Conservation (phyloP, 1,140 invertebrate species). For the Arion vulgaris region DNA sequence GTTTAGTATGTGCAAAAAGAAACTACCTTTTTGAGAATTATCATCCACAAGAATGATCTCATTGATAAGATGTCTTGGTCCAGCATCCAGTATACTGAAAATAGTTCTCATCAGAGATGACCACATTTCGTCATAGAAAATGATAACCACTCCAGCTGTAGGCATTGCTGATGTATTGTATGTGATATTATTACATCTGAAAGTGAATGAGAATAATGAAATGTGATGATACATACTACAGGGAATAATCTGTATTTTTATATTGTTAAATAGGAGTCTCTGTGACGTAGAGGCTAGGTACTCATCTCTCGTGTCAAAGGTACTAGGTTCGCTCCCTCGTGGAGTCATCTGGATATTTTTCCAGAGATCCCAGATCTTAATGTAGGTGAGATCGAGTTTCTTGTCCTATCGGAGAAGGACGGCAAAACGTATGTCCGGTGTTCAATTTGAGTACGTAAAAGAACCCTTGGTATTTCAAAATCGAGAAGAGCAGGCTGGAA, state of each 20-base stretch:
- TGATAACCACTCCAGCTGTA: constrained; percentile 90
- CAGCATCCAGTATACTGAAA: constrained; percentile 95
- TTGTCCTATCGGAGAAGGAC: no score
- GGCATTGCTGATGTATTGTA: constrained; percentile 76
- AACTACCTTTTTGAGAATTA: constrained; percentile 73
- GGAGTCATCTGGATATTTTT: no score
- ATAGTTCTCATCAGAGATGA: constrained; percentile 91
- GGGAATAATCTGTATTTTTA: neutral
- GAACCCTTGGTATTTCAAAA: no score
- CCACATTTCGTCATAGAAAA: constrained; percentile 98
- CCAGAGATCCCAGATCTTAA: no score
- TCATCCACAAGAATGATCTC: constrained; percentile 96
- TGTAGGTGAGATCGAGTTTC: no score
- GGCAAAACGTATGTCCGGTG: no score
- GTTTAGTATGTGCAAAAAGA: no score
- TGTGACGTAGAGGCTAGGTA: no score
- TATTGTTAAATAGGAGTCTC: neutral
- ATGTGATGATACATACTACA: neutral
- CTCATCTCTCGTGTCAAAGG: no score
- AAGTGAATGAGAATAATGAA: neutral
- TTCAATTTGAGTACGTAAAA: no score
- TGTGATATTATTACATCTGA: constrained; percentile 71
- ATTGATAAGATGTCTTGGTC: constrained; percentile 85
- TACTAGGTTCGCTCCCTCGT: no score
- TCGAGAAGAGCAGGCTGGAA: no score